Evolutionary conservation across 2,797 vertebrate genomes (phyloP), one percentile per base, ranked within the genome.

Genomic region (Bradypus variegatus): DNA sequence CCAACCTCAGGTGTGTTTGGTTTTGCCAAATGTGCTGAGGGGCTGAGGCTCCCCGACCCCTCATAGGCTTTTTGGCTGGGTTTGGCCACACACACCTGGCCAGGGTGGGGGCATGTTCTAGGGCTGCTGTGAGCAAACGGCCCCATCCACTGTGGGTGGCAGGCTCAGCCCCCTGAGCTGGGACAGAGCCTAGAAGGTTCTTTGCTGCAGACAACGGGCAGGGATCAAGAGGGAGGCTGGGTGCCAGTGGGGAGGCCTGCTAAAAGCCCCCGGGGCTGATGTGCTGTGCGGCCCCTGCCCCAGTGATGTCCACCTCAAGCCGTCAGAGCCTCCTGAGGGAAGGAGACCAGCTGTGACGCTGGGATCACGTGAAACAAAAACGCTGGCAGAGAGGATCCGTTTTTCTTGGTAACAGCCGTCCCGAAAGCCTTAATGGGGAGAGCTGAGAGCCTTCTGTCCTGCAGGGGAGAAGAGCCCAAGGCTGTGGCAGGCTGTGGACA

Each of bases 41-140:
- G 88, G 94, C 91, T 33, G 91, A 96, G 55, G 87, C 36, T 29
- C 78, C 53, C 95, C 90, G 92, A 76, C 77, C 91, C 50, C 75
- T 93, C 81, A 27, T 48, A 29, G 15, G 0, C 0, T 62, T 90
- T 94, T 81, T 92, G 45, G 27, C 70, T 94, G 65, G 85, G 84
- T 88, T 83, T 77, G 94, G 83, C 67, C 53, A 70, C 1, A 48
- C 87, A 73, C 72, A 50, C 8, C 50, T 53, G 50, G 50, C 50
- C 15, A 15, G 50, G 50, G 8, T 53, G 50, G 50, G 50, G 89
- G 48, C 78, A 78, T 10, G 45, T 23, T 94, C 94, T 95, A 94
- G 93, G 69, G 93, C 93, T 94, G 75, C 70, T 90, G 84, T 87
- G 95, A 92, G 92, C 93, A 96, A 81, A 93, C 91, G 91, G 85